Evolutionary conservation across 2,888 invertebrate species (phyloP), one percentile per base, ranked within the genome.

Genomic region (Drosophila sordidula): DNA sequence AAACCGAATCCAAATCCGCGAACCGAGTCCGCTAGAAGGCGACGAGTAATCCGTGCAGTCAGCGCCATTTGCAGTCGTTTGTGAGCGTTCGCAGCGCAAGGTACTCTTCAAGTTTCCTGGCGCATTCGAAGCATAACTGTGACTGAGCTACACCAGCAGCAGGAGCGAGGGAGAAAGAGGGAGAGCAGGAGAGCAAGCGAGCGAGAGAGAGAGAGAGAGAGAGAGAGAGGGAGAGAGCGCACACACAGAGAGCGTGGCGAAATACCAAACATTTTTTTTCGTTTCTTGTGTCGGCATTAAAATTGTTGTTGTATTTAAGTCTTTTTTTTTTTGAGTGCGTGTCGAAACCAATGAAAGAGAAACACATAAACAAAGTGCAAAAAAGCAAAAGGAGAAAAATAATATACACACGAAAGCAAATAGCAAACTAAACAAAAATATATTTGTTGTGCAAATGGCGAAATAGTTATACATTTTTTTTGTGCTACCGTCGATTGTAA

Each of bases 1-100:
- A 22, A 32, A 32, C 45, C 34, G 34, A 63, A 26, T 47, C 42
- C 55, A 46, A 46, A 4, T n/a, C 44, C 47, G 36, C 5, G 39
- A 63, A 42, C 45, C 14, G 46, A 47, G 51, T 56, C 50, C 38
- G 41, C 6, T 25, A 26, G 34, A n/a, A 81, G 79, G 41, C 74
- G 56, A 76, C 83, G 77, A 76, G 73, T 73, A 64, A 55, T 44
- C 44, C 54, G 46, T 54, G 65, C 66, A 59, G 25, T 50, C 62
- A 69, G 47, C 62, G 63, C 45, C 62, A 64, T 52, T 87, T 71
- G 89, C 87, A 85, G 89, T 85, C 89, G 85, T 80, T 85, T 87
- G 89, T 81, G 76, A 87, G 85, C 84, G 78, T 89, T 89, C 87
- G 79, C 78, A 89, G 89, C 85, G 84, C 81, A 78, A 89, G 86